Evolutionary conservation across 1,140 invertebrate genomes (phyloP).

Genomic region (Antheraea mylitta): DNA sequence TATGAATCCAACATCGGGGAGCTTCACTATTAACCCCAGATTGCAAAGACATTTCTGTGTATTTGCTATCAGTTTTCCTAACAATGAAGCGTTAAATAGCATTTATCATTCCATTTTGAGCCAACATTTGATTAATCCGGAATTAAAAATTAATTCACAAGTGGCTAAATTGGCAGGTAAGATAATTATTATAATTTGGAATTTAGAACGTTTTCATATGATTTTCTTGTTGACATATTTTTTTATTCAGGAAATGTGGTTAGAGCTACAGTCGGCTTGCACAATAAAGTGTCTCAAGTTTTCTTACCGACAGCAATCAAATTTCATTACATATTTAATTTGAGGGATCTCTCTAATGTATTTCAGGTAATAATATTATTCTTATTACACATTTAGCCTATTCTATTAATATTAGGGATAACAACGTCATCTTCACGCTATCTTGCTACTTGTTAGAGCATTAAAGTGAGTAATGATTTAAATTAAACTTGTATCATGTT

Average conservation of each 20-base stretch:
- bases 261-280: conserved; percentile 89
- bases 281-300: conserved; percentile 90
- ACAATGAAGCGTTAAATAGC: conserved; percentile 89
- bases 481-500: no score
- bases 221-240: no score
- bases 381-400: neutral
- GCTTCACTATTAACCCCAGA: conserved; percentile 96
- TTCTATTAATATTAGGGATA: no score
- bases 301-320: conserved; percentile 97
- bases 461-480: no score
- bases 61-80: conserved; percentile 96
- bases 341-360: conserved; percentile 95
- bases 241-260: conserved; percentile 84
- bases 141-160: conserved; percentile 86
- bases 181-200: conserved; percentile 16
- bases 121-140: conserved; percentile 91
- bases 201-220: conserved; percentile 10
- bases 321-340: conserved; percentile 98
- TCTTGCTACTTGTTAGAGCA: no score
- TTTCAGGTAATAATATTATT: conserved; percentile 83
- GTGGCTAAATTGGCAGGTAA: conserved; percentile 80
- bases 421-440: no score
- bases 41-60: conserved; percentile 96
- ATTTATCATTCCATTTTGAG: conserved; percentile 94
- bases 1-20: conserved; percentile 98